Base-by-base conservation (phyloP, 2,888 invertebrate genomes). In the Caenorhabditis angaria region DNA sequence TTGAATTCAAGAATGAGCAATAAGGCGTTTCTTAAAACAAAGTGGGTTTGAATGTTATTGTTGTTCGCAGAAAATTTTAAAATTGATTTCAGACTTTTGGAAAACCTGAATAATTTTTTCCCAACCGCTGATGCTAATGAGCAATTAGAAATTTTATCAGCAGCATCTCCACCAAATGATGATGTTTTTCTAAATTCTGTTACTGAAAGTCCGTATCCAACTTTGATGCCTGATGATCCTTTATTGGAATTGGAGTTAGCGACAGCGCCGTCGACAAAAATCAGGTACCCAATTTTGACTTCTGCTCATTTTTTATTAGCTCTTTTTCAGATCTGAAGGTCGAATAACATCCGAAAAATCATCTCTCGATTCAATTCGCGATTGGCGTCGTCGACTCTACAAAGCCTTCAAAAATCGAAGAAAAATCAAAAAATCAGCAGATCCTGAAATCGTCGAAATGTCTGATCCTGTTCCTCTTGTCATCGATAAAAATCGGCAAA, bases 351-450 rank as follows among this genome's bases (percentile, higher is more conserved):
- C 69, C 5, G 32, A 12, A 61, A 58, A 27, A 25, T 54, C 25
- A 41, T 57, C 62, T 12, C 35, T 76, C 41, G 72, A 77, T 22
- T 70, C 78, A 0, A 82, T 84, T 20, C 64, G 82, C 56, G 74
- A 81, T 25, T 84, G 83, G 84, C 53, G 84, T 28, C 76, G 75
- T n/a, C 54, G 79, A 24, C 68, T 84, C 27, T 84, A 84, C 68
- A 83, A 80, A 65, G 80, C 81, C 0, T 83, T 80, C 64, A 81
- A 82, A 18, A 68, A 77, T 61, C 55, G 66, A 10, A 54, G 69
- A 5, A 62, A 65, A 41, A 63, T 71, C 10, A 61, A 60, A 8
- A 63, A 62, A 54, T 60, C 41, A 65, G 72, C 54, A 0, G 59
- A 72, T 0, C 32, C 32, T 5, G 68, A 72, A n/a, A 61, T 57